Conservation (phyloP, 2,113 vertebrate species). For the Naja naja region DNA sequence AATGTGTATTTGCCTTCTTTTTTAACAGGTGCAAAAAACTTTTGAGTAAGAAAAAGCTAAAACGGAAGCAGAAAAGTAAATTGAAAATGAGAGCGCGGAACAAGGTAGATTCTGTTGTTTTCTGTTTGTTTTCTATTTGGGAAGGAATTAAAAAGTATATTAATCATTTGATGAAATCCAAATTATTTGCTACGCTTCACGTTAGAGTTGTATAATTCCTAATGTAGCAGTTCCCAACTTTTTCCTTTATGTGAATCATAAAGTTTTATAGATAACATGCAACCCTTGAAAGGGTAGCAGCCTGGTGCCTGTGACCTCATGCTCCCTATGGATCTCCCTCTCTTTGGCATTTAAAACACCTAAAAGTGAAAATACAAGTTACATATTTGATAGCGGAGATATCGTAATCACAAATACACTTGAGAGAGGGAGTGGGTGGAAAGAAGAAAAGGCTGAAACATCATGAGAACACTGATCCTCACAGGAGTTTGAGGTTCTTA, state of each 20-base stretch:
- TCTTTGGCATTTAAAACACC: background rate
- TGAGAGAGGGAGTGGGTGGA: background rate
- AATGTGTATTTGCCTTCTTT: background rate
- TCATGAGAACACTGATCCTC: background rate
- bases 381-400: background rate
- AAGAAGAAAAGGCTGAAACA: background rate
- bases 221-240: background rate
- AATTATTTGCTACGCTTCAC: background rate
- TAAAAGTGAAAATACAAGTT: background rate
- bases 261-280: background rate
- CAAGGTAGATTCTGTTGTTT: background rate
- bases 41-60: background rate
- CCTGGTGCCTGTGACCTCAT: background rate
- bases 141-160: background rate
- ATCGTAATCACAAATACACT: background rate
- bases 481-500: background rate
- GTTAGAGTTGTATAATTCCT: background rate
- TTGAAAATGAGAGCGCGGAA: background rate
- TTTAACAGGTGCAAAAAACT: background rate
- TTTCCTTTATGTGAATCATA: background rate
- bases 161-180: background rate
- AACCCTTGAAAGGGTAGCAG: background rate
- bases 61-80: background rate
- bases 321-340: background rate
- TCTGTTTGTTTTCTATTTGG: background rate